These are phyloP conservation scores for Osmerus mordax DNA, from an alignment of 2,113 vertebrate genomes.

Conservation along the genomic window DNA sequence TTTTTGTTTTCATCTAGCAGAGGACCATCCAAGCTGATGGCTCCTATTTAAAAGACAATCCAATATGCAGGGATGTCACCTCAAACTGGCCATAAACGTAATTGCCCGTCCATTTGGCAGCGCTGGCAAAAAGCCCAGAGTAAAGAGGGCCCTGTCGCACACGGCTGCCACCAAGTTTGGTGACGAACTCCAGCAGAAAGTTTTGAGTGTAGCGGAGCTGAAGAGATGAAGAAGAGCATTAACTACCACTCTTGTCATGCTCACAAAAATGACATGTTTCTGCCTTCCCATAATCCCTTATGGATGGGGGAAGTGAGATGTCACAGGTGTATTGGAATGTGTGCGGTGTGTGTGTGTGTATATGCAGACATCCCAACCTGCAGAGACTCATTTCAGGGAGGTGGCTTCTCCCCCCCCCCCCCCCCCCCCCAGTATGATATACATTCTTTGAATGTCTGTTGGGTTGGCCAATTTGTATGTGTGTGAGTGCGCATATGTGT, in stretches of 20 bases:
- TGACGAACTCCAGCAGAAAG: constrained; percentile 61
- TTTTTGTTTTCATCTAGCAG: constrained; percentile 71
- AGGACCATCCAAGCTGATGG: constrained; percentile 73
- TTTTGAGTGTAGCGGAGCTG: constrained; percentile 53
- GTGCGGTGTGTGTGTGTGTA: constrained; percentile 26
- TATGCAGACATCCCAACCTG: background rate
- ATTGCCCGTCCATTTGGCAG: constrained; percentile 76
- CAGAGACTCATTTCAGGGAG: too few species aligned
- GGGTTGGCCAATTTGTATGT: background rate
- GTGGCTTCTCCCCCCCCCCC: too few species aligned
- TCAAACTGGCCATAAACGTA: constrained; percentile 75
- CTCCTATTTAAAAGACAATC: constrained; percentile 77
- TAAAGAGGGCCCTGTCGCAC: constrained; percentile 73
- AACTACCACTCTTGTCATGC: constrained; percentile 59
- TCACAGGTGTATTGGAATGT: constrained; percentile 45
- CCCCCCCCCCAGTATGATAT: background rate
- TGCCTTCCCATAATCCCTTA: constrained; percentile 47
- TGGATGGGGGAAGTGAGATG: constrained; percentile 50
- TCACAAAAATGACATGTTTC: constrained; percentile 47
- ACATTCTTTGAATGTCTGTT: background rate
- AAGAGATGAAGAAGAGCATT: constrained; percentile 37
- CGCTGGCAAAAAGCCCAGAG: constrained; percentile 62
- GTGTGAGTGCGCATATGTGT: background rate
- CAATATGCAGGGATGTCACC: constrained; percentile 79
- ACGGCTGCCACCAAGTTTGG: constrained; percentile 61